phyloP scores from a whole-genome alignment of 2,113 vertebrate genomes.

The Ciconia boyciana region DNA sequence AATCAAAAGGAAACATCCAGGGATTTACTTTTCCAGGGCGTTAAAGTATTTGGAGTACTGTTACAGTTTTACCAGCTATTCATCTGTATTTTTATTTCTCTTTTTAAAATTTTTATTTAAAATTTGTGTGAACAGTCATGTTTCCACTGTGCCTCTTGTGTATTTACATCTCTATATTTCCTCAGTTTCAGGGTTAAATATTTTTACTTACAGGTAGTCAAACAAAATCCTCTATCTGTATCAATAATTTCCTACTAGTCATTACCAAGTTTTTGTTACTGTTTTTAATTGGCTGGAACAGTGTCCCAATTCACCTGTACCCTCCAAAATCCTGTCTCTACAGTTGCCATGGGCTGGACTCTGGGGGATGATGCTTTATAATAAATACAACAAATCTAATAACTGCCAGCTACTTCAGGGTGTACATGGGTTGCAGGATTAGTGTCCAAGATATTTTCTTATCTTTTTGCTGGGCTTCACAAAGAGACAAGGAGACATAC shows the following conservation, averaged over 20 bases:
- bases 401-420: background rate
- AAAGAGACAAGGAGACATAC: accelerated
- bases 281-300: accelerated
- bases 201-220: background rate
- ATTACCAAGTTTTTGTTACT: background rate
- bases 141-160: accelerated
- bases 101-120: too few species aligned
- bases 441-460: background rate
- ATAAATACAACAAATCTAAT: background rate
- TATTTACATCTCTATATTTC: accelerated
- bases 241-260: accelerated
- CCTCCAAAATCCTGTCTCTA: background rate
- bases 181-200: background rate
- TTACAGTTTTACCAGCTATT: background rate
- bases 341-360: accelerated
- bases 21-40: accelerated
- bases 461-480: background rate
- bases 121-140: accelerated
- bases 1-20: accelerated
- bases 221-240: background rate
- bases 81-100: accelerated
- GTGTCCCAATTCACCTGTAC: background rate
- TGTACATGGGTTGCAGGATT: background rate
- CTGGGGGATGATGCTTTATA: background rate
- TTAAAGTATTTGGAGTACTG: accelerated